Evolutionary conservation across 1,140 invertebrate genomes (phyloP).

Genomic region (Hesperophylax magnus): DNA sequence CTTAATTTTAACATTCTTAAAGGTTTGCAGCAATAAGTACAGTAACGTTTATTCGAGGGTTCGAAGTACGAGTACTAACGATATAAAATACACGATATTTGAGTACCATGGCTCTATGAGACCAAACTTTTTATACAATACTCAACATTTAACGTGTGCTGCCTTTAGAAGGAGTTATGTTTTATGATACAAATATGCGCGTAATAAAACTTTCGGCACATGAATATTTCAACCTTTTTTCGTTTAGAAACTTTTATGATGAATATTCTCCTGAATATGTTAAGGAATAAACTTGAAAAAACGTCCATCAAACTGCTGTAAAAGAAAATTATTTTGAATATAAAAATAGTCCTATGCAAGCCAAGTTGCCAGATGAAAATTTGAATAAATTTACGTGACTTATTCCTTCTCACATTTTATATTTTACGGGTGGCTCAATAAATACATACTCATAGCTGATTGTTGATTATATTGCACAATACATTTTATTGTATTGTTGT

Average conservation of each 20-base stretch:
- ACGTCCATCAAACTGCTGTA: conserved; percentile 9
- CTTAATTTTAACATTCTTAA: too few relatives aligned
- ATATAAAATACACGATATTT: too few relatives aligned
- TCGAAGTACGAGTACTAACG: too few relatives aligned
- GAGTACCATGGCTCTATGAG: too few relatives aligned
- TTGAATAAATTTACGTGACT: neutral
- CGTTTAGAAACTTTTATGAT: neutral
- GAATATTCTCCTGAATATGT: conserved; percentile 6
- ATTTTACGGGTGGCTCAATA: neutral
- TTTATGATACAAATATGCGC: conserved; percentile 11
- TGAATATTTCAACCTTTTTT: conserved; percentile 24
- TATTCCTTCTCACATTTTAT: neutral
- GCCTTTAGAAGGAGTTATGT: neutral
- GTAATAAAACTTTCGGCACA: neutral
- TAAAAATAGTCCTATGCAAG: neutral
- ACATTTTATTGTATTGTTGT: too few relatives aligned
- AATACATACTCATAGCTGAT: too few relatives aligned
- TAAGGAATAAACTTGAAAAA: neutral
- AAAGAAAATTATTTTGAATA: neutral
- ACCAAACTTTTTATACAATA: neutral
- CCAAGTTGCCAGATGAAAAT: neutral
- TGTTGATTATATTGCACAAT: too few relatives aligned
- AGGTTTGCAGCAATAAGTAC: too few relatives aligned
- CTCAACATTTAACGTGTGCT: conserved; percentile 15
- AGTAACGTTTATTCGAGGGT: too few relatives aligned